Evolutionary conservation across 2,888 invertebrate genomes (phyloP), one percentile per base, ranked within the genome.

Genomic region (Apomyelois bistriatella): DNA sequence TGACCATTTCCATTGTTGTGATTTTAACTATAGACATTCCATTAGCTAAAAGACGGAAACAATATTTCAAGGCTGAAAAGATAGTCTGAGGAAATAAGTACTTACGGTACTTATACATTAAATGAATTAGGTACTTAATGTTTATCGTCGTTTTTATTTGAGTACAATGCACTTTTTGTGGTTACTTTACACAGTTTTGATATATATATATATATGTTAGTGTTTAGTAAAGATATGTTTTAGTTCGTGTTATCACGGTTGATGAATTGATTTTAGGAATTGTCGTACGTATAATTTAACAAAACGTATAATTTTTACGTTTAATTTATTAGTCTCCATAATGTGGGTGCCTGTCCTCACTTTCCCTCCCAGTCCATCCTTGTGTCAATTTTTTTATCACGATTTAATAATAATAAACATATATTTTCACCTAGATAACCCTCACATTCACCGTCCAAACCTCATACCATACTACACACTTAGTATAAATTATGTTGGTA

Each of bases 21-120:
- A 84, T 85, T 83, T 70, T 71, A 62, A 70, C 72, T 71, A 65
- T 70, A 82, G 67, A 88, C 88, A 89, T 89, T 89, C 88, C 88
- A 87, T 74, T 72, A 68, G 65, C 53, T 66, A 71, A 81, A 83
- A 84, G 82, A 84, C 79, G 5, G 22, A 77, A 73, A 71, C 74
- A 71, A 65, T 70, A 5, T 60, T 66, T 65, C 51, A 82, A 86
- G 87, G 79, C 86, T 84, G 85, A 82, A 65, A 22, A 53, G 46
- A 53, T 76, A 85, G 85, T 82, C 84, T 82, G 82, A 81, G 56
- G 62, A 68, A 57, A 65, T 59, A 54, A 62, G 63, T 74, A 75
- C 71, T 73, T 71, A 68, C 55, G 54, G 57, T 67, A 64, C 62
- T 64, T 60, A 62, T 54, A 30, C 59, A 59, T 60, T n/a, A n/a